Conservation (phyloP, 2,888 invertebrate species). For the Ctena decussata region DNA sequence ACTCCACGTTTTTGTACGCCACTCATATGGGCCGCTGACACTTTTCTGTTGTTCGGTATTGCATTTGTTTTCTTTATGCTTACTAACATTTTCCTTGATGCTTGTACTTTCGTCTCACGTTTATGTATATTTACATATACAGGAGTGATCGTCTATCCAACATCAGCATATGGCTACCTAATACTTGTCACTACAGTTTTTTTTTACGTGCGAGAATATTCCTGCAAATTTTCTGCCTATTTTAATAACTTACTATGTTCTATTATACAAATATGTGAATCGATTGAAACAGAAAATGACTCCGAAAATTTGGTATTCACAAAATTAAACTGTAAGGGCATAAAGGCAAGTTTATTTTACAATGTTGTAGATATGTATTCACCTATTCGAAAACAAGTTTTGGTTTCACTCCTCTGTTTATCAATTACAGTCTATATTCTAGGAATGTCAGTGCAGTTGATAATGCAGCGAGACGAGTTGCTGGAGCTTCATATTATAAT, state of each 20-base stretch:
- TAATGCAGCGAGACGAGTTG: not conserved
- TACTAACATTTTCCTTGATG: not conserved
- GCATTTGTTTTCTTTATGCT: not conserved
- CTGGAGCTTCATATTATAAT: not conserved
- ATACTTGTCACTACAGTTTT: not conserved
- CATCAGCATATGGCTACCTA: not conserved
- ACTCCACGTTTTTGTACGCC: not conserved
- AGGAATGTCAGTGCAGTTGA: not conserved
- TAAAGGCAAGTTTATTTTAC: not conserved
- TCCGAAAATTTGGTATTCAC: not conserved
- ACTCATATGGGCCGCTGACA: not conserved
- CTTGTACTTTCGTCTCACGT: not conserved
- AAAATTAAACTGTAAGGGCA: not conserved
- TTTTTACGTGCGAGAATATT: not conserved
- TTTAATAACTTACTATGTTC: not conserved
- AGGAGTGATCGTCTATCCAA: not conserved
- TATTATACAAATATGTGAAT: not conserved
- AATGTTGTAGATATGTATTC: not conserved
- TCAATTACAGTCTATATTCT: not conserved
- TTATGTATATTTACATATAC: not conserved
- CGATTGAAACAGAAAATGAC: not conserved
- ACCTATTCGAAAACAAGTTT: not conserved
- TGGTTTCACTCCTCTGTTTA: not conserved
- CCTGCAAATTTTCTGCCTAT: not conserved
- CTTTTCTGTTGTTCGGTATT: not conserved